Evolutionary conservation across 2,797 vertebrate species (phyloP).

Genomic region (Petrocephalus schoutedeni): DNA sequence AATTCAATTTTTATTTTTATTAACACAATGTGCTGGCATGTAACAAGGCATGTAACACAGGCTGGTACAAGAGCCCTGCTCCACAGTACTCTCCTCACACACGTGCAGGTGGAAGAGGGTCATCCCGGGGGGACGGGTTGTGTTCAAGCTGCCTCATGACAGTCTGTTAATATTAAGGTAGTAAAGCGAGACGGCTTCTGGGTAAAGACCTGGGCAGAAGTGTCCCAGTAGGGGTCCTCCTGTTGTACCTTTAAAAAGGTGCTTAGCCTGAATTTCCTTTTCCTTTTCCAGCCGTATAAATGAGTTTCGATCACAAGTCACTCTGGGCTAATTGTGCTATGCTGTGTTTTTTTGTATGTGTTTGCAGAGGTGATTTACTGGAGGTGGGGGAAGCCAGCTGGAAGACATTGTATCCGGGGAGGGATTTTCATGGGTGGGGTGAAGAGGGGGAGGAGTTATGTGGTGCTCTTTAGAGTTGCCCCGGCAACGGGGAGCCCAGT

Average conservation of each 20-base stretch:
- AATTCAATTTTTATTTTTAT: no score
- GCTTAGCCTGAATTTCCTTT: neutral
- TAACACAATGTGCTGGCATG: no score
- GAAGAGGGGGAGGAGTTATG: neutral
- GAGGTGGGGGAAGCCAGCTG: neutral
- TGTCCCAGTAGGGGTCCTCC: neutral
- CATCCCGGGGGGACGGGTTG: neutral
- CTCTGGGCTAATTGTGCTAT: neutral
- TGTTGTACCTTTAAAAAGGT: neutral
- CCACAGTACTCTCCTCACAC: neutral
- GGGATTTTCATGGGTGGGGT: neutral
- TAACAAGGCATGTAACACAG: neutral
- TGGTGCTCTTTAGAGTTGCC: neutral
- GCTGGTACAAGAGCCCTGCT: neutral
- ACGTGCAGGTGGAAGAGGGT: neutral
- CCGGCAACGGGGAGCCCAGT: neutral
- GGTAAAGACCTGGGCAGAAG: neutral
- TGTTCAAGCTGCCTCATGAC: neutral
- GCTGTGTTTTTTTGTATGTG: neutral
- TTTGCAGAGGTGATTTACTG: conserved; percentile 14
- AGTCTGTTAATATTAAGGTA: neutral
- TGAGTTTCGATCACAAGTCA: neutral
- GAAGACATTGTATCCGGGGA: neutral
- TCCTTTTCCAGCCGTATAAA: neutral
- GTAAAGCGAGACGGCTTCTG: neutral